These are phyloP conservation scores for Myioborus melanocephalus DNA, from an alignment of 2,797 vertebrate genomes.

Conservation along the genomic window DNA sequence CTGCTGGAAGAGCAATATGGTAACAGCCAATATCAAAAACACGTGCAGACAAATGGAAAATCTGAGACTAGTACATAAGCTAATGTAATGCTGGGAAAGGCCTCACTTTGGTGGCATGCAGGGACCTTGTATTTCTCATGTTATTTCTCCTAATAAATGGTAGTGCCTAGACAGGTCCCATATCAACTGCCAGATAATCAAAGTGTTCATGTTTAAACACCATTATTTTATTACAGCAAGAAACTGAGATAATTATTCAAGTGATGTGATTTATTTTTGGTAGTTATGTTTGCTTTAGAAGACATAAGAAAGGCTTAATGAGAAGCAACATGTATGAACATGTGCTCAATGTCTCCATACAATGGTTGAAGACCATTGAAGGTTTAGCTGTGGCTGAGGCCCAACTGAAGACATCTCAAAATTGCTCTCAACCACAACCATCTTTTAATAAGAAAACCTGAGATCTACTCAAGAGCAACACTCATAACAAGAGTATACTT, in stretches of 20 bases:
- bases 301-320: not conserved
- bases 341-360: not conserved
- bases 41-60: not conserved
- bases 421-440: not conserved
- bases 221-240: slow-evolving; percentile 29
- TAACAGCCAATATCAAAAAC: not conserved
- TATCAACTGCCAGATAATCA: not conserved
- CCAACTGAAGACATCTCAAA: not conserved
- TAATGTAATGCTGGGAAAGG: not conserved
- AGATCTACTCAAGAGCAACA: not conserved
- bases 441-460: not conserved
- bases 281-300: not conserved
- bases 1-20: not conserved
- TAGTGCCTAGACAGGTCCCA: not conserved
- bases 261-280: not conserved
- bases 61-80: not conserved
- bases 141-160: not conserved
- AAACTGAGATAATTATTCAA: not conserved
- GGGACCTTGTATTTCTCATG: not conserved
- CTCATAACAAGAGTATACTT: not conserved
- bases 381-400: not conserved
- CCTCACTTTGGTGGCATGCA: not conserved
- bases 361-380: not conserved
- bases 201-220: not conserved
- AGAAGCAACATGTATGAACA: not conserved